A percentile compares a stretch with the other conserved stretches of the same genome.
Conservation (phyloP, 2,797 vertebrate species). For the Rhinoraja longicauda region DNA sequence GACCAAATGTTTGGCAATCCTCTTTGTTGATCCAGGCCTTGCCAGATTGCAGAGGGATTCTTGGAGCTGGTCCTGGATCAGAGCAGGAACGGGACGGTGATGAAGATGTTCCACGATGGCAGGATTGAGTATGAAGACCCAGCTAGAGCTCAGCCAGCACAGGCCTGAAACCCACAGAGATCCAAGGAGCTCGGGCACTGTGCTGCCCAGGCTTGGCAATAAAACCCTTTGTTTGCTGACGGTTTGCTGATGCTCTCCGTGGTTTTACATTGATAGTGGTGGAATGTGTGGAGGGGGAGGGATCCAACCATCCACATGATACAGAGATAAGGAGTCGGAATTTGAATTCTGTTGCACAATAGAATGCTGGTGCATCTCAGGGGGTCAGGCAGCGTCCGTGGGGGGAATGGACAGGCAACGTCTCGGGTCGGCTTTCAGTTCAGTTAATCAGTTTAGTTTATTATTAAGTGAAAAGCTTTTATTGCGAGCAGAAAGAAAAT, state of each 20-base stretch:
- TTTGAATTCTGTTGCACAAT: too few relatives aligned
- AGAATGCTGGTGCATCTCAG: too few relatives aligned
- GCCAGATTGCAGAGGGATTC: background rate
- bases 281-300: background rate
- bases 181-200: background rate
- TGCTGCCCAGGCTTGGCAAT: background rate
- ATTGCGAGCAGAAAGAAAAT: too few relatives aligned
- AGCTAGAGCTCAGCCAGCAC: too few relatives aligned
- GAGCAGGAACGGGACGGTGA: background rate
- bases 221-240: background rate
- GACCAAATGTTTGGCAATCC: background rate
- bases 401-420: too few relatives aligned
- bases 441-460: too few relatives aligned
- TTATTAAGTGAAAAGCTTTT: too few relatives aligned
- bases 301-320: too few relatives aligned
- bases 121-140: background rate
- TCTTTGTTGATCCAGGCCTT: background rate
- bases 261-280: background rate
- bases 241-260: background rate
- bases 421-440: too few relatives aligned
- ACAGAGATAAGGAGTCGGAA: too few relatives aligned
- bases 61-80: background rate
- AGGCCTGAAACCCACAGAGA: background rate
- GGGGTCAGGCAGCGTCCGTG: too few relatives aligned
- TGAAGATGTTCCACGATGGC: background rate